Evolutionary conservation across 2,113 vertebrate genomes (phyloP), one percentile per base, ranked within the genome.

Genomic region (Euleptes europaea): DNA sequence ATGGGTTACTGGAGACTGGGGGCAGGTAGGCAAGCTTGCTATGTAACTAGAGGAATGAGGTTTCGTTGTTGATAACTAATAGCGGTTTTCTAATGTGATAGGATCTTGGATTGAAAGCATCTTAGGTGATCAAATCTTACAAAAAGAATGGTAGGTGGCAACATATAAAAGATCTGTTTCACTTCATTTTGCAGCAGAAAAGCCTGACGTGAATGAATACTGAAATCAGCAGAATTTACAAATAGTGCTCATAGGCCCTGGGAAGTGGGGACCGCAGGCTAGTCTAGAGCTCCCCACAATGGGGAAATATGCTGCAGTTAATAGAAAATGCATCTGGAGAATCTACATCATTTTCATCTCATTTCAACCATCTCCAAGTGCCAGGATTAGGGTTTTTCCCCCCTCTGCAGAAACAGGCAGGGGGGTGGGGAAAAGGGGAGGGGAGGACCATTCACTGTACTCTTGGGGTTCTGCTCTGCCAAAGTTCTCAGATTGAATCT

Each of bases 1-100:
- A 86, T 99, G 99, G 99, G 97, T 98, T 92, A 97, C 97, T 40
- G 98, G 99, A 85, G 98, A 99, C 95, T 99, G 99, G 99, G 98
- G 99, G 90, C 98, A 99, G 98, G 99, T 99, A 65, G 31, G 66
- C 49, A 71, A 38, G 12, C 28, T 78, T 78, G 19, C 54, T 85
- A 4, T n/a, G 31, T 70, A 40, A 54, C 63, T 54, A 42, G n/a
- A n/a, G 77, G 26, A 0, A 3, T 21, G 26, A 57, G 14, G 0
- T 63, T 11, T 57, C 28, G 15, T 38, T 86, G 15, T 54, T 84
- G 49, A 44, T 78, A 80, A 67, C 42, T 33, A 15, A 0, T 26
- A 31, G 70, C 3, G 26, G 38, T 3, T 40, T 51, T 1, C 44
- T 89, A 17, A 33, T 1, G 0, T 40, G 47, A 72, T 38, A 72